phyloP scores from a whole-genome alignment of 1,140 invertebrate genomes.

The Atta cephalotes region DNA sequence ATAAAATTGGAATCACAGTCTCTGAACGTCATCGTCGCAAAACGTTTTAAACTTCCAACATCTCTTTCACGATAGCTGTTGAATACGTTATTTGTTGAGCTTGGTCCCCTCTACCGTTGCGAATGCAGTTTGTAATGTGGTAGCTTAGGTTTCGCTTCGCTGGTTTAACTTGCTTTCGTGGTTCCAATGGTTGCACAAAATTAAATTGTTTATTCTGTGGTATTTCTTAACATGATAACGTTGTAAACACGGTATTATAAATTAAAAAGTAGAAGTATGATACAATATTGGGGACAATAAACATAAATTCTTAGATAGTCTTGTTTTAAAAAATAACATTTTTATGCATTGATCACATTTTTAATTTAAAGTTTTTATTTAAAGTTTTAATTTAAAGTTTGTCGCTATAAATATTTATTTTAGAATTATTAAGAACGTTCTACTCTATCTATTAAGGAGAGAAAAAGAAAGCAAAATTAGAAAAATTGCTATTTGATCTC shows the following conservation, averaged over 20 bases:
- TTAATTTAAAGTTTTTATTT: not conserved
- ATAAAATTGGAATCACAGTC: constrained; percentile 43
- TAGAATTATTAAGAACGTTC: no score
- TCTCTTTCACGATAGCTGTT: constrained; percentile 66
- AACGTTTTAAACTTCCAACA: constrained; percentile 48
- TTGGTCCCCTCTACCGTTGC: not conserved
- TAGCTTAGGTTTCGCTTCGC: constrained; percentile 13
- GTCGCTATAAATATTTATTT: not conserved
- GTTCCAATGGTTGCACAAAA: not conserved
- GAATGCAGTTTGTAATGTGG: constrained; percentile 18
- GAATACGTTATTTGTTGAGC: constrained; percentile 61
- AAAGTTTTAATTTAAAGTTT: not conserved
- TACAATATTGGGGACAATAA: not conserved
- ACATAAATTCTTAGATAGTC: not conserved
- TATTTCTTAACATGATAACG: constrained; percentile 7
- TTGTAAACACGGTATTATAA: not conserved
- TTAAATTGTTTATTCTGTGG: not conserved
- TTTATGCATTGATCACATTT: not conserved
- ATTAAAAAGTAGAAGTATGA: not conserved
- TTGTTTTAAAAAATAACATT: not conserved
- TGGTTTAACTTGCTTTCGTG: constrained; percentile 27
- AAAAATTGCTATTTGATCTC: not conserved
- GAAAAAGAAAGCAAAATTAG: not conserved
- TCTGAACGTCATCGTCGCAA: constrained; percentile 16
- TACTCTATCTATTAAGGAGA: not conserved